Base-by-base conservation (phyloP, 2,113 vertebrate genomes). In the Numida meleagris region DNA sequence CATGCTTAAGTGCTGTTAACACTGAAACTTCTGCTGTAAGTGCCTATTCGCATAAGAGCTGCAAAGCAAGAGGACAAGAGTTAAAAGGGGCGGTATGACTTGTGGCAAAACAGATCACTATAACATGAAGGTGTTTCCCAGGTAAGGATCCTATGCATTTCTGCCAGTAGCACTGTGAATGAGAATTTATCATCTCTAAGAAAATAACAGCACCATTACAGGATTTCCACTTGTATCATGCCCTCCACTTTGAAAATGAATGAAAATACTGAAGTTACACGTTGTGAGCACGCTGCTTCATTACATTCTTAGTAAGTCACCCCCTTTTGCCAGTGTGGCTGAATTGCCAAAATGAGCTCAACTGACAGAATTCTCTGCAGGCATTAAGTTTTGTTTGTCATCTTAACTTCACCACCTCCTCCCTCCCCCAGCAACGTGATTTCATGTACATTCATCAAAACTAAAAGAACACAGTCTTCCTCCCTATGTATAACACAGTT, bases 241-340 rank as follows among this genome's bases (percentile, higher is more conserved):
- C 2, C 2, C 40, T 5, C n/a, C 3, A 15, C n/a, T 70, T 48
- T 13, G 7, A 21, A 40, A 51, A 16, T 7, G 3, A 77, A 45
- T 0, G 1, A 1, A 3, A 74, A 53, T 3, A 1, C 33, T 70
- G 2, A 25, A 73, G 18, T 40, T 36, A 31, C 0, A 42, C 9
- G 13, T 4, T n/a, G 76, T 3, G 4, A 45, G 68, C 2, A 8
- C 14, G 18, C 18, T 10, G 4, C 14, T 51, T 14, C 11, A 15
- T 5, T 12, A 20, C 5, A 12, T 34, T 77, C 55, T 29, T 17
- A 31, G 38, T 24, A 42, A 33, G 73, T 24, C 14, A 17, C 3
- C 9, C 45, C 31, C 31, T 33, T 58, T 17, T n/a, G 14, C 27
- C 21, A 4, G 3, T 5, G 16, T 9, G 15, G 12, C 57, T 17